Evolutionary conservation across 1,140 invertebrate genomes (phyloP), one percentile per base, ranked within the genome.

Genomic region (Nylanderia fulva): DNA sequence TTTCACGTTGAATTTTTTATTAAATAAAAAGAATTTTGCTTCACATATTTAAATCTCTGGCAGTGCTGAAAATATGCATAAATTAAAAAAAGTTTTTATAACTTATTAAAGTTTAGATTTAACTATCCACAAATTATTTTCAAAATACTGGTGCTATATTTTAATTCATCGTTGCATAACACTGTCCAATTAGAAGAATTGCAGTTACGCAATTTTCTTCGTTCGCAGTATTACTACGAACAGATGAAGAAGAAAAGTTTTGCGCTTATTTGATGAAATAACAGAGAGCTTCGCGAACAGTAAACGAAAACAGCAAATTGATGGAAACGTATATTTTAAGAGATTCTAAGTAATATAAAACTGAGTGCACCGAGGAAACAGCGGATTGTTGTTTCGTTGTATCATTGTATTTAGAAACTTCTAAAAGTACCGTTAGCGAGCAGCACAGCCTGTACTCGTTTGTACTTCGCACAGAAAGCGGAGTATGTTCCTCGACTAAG

Each of bases 271-370:
- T 66, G 45, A 77, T 66, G 75, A 61, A 63, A 66, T 45, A 66
- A 77, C 60, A 24, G 42, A 52, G 42, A 66, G 60, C 60, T 71
- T 39, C 29, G 36, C 15, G 27, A 71, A 54, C 77, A 18, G 36
- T 54, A 71, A 80, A 69, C 74, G 39, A 64, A 60, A 76, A 48
- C 24, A 48, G 39, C 77, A 54, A 71, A 71, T 80, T 80, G 64
- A 80, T 69, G 64, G 77, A 80, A 71, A 82, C 24, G n/a, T 82
- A 58, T 71, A 82, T 82, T 82, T 72, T 54, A 54, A 4, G 29
- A 18, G 66, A 82, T 58, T 71, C 39, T 72, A 71, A 82, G 77
- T 82, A 82, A 82, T 72, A 72, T 72, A 68, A 79, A 79, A 79
- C 76, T 79, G 76, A 39, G 29, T 36, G 45, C 13, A 27, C 75